phyloP scores from a whole-genome alignment of 2,888 invertebrate species.

The Mystacides longicornis region DNA sequence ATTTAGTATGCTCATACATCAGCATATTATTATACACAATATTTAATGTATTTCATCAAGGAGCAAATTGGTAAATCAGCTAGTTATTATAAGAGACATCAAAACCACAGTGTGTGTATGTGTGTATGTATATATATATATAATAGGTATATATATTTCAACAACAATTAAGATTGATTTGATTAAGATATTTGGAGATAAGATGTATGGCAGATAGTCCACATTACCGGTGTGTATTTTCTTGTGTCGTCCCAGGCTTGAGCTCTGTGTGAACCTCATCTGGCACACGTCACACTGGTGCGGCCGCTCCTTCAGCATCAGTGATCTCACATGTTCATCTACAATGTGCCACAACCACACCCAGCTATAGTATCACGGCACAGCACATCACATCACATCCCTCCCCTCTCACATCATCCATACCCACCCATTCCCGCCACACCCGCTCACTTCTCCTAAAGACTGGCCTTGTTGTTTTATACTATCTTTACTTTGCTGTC shows the following conservation, averaged over 20 bases:
- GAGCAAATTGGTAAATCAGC: no score
- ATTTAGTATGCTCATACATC: no score
- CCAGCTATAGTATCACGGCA: not conserved
- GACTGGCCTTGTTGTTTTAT: conserved; percentile 11
- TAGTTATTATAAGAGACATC: not conserved
- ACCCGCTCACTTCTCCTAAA: conserved; percentile 10
- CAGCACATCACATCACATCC: not conserved
- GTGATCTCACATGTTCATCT: conserved; percentile 45
- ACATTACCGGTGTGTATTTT: conserved; percentile 55
- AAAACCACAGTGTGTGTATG: not conserved
- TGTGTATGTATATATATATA: conserved; percentile 1
- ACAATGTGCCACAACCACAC: conserved; percentile 21
- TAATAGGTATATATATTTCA: not conserved
- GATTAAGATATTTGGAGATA: not conserved
- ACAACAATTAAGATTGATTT: no score
- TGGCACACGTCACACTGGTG: conserved; percentile 60
- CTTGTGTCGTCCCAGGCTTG: conserved; percentile 61
- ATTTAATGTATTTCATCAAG: no score
- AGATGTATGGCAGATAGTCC: conserved; percentile 23
- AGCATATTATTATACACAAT: no score
- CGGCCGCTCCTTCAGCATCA: conserved; percentile 47
- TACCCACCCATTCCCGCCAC: conserved; percentile 3
- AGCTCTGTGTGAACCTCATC: conserved; percentile 61
- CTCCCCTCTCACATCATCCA: not conserved
- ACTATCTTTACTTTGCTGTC: not conserved